Conservation (phyloP, 2,797 vertebrate genomes). For the Loris lydekkerianus region DNA sequence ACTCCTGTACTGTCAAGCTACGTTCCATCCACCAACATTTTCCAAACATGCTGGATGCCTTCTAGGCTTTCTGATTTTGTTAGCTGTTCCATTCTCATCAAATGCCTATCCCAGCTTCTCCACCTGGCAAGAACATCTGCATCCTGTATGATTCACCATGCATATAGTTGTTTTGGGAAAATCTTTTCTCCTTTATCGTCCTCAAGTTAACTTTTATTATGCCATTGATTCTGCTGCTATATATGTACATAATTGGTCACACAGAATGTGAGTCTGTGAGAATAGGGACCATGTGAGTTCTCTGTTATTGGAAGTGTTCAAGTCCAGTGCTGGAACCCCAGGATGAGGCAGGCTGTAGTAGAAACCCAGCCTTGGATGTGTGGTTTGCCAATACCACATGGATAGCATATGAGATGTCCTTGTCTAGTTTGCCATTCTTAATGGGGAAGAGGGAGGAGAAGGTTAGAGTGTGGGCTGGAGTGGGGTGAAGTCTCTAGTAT, state of each 20-base stretch:
- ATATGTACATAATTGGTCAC: background rate
- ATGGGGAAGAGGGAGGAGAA: background rate
- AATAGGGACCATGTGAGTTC: background rate
- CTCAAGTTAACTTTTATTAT: background rate
- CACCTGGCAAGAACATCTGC: background rate
- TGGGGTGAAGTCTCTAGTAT: background rate
- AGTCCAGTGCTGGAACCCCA: background rate
- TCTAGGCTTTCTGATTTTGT: background rate
- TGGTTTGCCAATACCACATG: background rate
- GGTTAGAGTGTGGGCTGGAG: background rate
- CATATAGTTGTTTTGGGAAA: background rate
- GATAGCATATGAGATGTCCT: background rate
- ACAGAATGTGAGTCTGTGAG: background rate
- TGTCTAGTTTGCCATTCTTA: background rate
- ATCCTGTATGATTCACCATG: background rate
- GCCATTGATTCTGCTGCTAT: background rate
- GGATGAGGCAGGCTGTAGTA: background rate
- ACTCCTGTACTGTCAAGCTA: background rate
- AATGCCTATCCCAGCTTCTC: background rate
- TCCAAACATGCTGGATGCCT: background rate
- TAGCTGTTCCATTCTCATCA: background rate
- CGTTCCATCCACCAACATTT: background rate
- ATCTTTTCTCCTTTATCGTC: background rate
- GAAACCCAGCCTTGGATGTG: background rate
- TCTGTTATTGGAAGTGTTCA: background rate